Base-by-base conservation (phyloP, 2,797 vertebrate genomes). In the Graptemys geographica region DNA sequence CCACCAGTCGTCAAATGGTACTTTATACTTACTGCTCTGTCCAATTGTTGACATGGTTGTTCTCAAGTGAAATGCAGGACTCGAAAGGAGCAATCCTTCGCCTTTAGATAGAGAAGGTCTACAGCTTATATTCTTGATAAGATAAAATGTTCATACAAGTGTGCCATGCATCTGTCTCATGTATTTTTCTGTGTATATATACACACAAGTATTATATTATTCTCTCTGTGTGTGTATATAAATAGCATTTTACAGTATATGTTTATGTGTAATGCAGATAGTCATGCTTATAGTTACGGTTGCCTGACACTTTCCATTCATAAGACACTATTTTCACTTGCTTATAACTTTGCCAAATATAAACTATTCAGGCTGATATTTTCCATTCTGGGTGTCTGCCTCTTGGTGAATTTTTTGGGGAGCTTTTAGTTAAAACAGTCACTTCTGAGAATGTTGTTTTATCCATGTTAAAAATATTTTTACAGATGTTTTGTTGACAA, bases 1-100 rank as follows among this genome's bases (percentile, higher is more conserved):
- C 6, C 6, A 85, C 19, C 16, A 27, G 69, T 86, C 87, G 56
- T 91, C 78, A 44, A 65, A 53, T 65, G 31, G 81, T 83, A 85
- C 9, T 69, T 37, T 21, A 37, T 19, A 19, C 11, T 90, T 91
- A 6, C 41, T 84, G 4, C 47, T 90, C n/a, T 87, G 12, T 82
- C 93, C 55, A 79, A 41, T 78, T 87, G 31, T 89, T 88, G 57
- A 21, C 62, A 23, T 74, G n/a, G 7, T 76, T 78, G 44, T 83
- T 83, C 91, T 90, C 81, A 52, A 91, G 37, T 86, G 74, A 93
- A 89, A 86, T 81, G 47, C 69, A 72, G 51, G 76, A 6, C 7
- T 90, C 31, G 12, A 53, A 69, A 82, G 55, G 16, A 90, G 49
- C 8, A 89, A 69, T 10, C 1, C 1, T 88, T 56, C 49, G 37